phyloP scores from a whole-genome alignment of 1,140 invertebrate genomes.

The Agraylea sexmaculata region DNA sequence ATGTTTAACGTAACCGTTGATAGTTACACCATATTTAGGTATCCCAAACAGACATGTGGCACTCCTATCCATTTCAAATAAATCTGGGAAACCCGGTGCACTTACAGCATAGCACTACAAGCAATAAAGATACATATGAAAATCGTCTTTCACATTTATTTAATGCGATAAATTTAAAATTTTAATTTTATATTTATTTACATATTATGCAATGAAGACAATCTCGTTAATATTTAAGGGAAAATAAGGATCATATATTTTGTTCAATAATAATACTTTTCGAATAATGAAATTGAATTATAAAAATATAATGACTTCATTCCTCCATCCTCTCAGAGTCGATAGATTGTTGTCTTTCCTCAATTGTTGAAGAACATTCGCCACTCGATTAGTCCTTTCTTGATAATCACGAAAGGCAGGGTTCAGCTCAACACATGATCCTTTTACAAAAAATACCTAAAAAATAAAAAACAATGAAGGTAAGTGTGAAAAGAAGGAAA shows the following conservation, averaged over 20 bases:
- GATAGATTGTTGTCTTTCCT: slow-evolving; percentile 49
- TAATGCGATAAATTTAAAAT: neutral
- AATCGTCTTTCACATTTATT: neutral
- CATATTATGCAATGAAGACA: slow-evolving; percentile 1
- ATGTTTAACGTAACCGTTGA: slow-evolving; percentile 84
- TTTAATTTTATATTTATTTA: no score
- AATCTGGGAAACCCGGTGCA: slow-evolving; percentile 50
- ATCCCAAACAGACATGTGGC: slow-evolving; percentile 88
- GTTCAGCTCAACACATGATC: slow-evolving; percentile 66
- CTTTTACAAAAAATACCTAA: slow-evolving; percentile 57
- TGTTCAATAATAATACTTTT: slow-evolving; percentile 5
- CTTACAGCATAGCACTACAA: slow-evolving; percentile 75
- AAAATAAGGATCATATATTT: slow-evolving; percentile 4
- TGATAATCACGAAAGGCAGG: slow-evolving; percentile 73
- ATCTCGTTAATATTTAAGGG: neutral
- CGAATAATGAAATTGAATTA: neutral
- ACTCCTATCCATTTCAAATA: slow-evolving; percentile 84
- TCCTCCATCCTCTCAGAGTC: slow-evolving; percentile 73
- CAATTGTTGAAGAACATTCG: slow-evolving; percentile 64
- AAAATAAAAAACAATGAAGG: slow-evolving; percentile 12
- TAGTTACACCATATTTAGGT: slow-evolving; percentile 85
- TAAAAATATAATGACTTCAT: slow-evolving; percentile 52
- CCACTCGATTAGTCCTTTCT: slow-evolving; percentile 65
- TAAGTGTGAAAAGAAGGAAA: neutral
- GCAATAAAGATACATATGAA: slow-evolving; percentile 11